Percentiles rank a stretch among this genome's conserved stretches.
Evolutionary conservation across 2,113 vertebrate species (phyloP).

Genomic region (Heliornis fulica): DNA sequence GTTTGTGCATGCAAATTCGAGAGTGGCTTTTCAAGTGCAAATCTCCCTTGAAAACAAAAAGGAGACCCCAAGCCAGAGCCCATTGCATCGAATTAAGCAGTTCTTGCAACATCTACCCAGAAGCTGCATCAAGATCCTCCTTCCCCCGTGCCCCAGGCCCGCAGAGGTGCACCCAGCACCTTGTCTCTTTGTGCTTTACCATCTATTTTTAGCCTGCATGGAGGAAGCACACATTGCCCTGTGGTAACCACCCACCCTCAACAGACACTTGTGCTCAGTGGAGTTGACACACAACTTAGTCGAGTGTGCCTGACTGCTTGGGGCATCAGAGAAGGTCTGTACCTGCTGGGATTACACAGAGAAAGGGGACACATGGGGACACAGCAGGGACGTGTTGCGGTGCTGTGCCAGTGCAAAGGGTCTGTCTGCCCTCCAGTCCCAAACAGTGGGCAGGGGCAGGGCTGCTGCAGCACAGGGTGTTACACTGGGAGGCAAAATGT

Average conservation of each 20-base stretch:
- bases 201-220: background rate
- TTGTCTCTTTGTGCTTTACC: background rate
- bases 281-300: background rate
- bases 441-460: background rate
- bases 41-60: background rate
- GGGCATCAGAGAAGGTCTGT: background rate
- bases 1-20: slow-evolving; percentile 6
- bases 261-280: background rate
- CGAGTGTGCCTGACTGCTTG: background rate
- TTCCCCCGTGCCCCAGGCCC: background rate
- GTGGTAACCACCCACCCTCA: background rate
- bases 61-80: background rate
- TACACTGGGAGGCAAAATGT: background rate
- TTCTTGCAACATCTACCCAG: background rate
- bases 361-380: background rate
- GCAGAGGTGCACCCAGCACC: background rate
- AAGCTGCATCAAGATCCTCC: background rate
- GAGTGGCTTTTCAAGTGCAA: slow-evolving; percentile 57
- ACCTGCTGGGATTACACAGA: background rate
- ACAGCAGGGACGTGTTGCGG: background rate
- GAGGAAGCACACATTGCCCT: background rate
- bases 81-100: background rate
- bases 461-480: background rate
- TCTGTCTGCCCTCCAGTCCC: background rate
- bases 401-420: accelerated